phyloP scores from a whole-genome alignment of 2,113 vertebrate species.

The Megaceryle maxima region DNA sequence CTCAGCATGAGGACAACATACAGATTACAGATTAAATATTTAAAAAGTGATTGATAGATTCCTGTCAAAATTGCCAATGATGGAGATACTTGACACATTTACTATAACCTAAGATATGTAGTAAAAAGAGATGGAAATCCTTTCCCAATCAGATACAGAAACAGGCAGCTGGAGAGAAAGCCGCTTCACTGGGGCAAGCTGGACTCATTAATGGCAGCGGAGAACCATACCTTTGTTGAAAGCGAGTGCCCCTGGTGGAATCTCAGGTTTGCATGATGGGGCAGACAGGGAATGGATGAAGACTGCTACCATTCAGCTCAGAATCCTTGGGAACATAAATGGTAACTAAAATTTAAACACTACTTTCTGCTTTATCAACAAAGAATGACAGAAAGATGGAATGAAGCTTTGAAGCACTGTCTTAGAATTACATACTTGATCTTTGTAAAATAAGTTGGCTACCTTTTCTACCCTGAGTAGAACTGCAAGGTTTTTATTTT shows the following conservation, averaged over 20 bases:
- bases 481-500: not conserved
- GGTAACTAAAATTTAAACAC: not conserved
- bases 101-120: not conserved
- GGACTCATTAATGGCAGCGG: not conserved
- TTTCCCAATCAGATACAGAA: not conserved
- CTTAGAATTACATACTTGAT: not conserved
- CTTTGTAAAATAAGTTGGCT: not conserved
- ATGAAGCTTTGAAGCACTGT: not conserved
- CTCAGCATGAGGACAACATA: not conserved
- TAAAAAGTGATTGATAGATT: not conserved
- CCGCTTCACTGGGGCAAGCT: not conserved
- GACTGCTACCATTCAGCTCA: not conserved
- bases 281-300: not conserved
- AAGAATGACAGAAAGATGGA: not conserved
- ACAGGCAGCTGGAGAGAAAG: not conserved
- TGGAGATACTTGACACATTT: rapidly evolving
- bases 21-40: not conserved
- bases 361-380: not conserved
- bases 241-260: not conserved
- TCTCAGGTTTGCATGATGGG: not conserved
- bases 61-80: not conserved
- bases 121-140: not conserved
- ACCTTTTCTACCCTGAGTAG: not conserved
- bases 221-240: not conserved
- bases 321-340: not conserved